phyloP scores from a whole-genome alignment of 2,797 vertebrate genomes.

The Myripristis murdjan region DNA sequence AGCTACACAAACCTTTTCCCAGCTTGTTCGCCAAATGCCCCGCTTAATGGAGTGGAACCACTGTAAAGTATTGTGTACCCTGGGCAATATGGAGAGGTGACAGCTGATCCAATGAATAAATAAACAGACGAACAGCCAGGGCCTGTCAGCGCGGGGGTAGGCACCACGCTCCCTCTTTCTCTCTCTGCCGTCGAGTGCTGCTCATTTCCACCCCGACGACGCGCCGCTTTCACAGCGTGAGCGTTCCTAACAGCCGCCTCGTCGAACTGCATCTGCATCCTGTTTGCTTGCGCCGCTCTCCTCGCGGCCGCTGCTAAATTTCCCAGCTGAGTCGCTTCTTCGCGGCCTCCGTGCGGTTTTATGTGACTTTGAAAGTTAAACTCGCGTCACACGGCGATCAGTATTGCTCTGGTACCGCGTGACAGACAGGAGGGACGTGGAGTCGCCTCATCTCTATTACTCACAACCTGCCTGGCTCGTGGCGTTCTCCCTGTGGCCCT shows the following conservation, averaged over 20 bases:
- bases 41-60: not conserved
- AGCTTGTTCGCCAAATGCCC: no score
- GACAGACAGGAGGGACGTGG: constrained; percentile 9
- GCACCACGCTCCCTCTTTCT: no score
- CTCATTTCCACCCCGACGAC: constrained; percentile 33
- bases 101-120: not conserved
- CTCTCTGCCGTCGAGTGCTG: not conserved
- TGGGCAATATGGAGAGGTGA: not conserved
- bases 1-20: not conserved
- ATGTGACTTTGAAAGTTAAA: constrained; percentile 42
- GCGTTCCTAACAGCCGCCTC: constrained; percentile 59
- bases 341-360: constrained; percentile 15
- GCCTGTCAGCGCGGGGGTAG: not conserved
- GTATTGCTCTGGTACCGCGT: constrained; percentile 9
- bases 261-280: constrained; percentile 44
- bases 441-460: constrained; percentile 14
- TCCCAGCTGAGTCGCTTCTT: constrained; percentile 7
- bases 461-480: constrained; percentile 12
- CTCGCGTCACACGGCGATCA: not conserved
- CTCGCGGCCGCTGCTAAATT: constrained; percentile 36
- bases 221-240: constrained; percentile 48
- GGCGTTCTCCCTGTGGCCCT: constrained; percentile 28
- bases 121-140: not conserved
- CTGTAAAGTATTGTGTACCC: not conserved
- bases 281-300: constrained; percentile 1